A percentile compares a stretch with the other conserved stretches of the same genome.
Conservation (phyloP, 2,888 invertebrate genomes). For the Phrixothrix hirtus region DNA sequence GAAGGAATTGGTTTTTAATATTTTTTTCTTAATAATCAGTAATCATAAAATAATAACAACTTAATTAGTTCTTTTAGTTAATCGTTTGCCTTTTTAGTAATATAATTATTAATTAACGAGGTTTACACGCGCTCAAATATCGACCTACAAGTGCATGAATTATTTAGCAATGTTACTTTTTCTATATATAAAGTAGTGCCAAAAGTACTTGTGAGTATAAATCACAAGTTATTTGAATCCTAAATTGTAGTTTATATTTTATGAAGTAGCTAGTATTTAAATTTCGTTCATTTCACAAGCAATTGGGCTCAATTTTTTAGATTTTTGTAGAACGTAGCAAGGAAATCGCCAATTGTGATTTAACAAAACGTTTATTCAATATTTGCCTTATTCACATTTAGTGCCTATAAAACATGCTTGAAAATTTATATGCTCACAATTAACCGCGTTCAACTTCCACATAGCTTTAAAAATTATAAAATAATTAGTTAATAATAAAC, state of each 20-base stretch:
- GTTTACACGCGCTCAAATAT: conserved; percentile 26
- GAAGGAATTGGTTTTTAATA: background rate
- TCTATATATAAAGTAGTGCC: conserved; percentile 28
- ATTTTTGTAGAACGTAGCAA: conserved; percentile 4
- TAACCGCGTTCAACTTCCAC: conserved; percentile 9
- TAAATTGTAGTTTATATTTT: no score
- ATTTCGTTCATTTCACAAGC: conserved; percentile 4
- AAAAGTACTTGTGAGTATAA: no score
- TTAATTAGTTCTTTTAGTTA: conserved; percentile 16
- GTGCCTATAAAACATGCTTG: conserved; percentile 24
- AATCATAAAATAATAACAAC: conserved; percentile 5
- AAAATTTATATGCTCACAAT: conserved; percentile 10
- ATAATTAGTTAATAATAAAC: conserved; percentile 4
- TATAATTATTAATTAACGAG: conserved; percentile 11
- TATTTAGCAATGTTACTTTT: conserved; percentile 21
- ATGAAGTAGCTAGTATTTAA: conserved; percentile 4
- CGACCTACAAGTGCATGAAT: conserved; percentile 26
- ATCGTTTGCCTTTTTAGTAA: conserved; percentile 17
- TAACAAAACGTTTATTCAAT: conserved; percentile 18
- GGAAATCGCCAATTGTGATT: conserved; percentile 19
- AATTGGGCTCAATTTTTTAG: conserved; percentile 1
- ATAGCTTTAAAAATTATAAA: conserved; percentile 15
- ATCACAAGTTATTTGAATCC: no score
- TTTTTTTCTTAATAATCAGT: conserved; percentile 10
- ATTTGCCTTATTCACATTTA: conserved; percentile 28